Evolutionary conservation across 2,888 invertebrate species (phyloP), one percentile per base, ranked within the genome.

Genomic region (Macaria notata): DNA sequence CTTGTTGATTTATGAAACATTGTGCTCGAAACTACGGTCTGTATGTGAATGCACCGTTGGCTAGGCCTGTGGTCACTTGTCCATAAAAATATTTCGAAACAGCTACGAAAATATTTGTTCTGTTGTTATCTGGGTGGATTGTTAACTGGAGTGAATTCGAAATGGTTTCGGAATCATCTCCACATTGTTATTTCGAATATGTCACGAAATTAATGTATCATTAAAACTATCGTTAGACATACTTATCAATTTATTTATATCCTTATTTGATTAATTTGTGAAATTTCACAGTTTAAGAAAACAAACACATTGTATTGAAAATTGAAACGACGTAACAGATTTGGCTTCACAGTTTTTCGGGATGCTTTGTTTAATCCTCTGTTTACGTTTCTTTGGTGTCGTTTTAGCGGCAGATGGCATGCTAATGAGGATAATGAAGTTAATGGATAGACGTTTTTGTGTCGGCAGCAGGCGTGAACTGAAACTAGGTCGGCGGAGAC

Each of bases 1-100:
- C 73, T 70, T 71, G 73, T 76, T 82, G 84, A 83, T 84, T 85
- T 85, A 85, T 86, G 78, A 73, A 78, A 80, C 79, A 74, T 79
- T 79, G 73, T 80, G 77, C 73, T 77, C 70, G 71, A 72, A 76
- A 77, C 74, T 74, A 73, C 72, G 71, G 70, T 60, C 67, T 71
- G 75, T 74, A 76, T 77, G 73, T 71, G 68, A 75, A 79, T 75
- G 75, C 79, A 80, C 75, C 79, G 80, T 78, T 84, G 76, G 71
- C 79, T 79, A 83, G 75, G 71, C 71, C 68, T 62, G 62, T 69
- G 59, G 62, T 61, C 58, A 56, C 50, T 64, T 62, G 51, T 52
- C 46, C 64, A 55, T 64, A 64, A 62, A 66, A 64, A 62, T 42
- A 67, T 63, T 63, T 63, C 57, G 53, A 56, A 68, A 63, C 43